These are phyloP conservation scores for Adelges cooleyi DNA, from an alignment of 1,140 invertebrate species.

Conservation along the genomic window DNA sequence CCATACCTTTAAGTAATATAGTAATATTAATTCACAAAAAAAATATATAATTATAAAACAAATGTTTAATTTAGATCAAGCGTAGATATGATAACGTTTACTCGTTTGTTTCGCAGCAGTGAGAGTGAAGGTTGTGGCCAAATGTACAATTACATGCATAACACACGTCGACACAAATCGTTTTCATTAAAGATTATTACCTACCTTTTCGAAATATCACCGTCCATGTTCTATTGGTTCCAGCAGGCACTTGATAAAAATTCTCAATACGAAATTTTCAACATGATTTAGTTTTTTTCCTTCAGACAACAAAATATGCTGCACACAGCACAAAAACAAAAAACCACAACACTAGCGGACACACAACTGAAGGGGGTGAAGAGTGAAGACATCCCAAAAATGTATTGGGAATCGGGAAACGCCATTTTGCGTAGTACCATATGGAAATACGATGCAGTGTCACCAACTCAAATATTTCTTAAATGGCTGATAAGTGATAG, in stretches of 20 bases:
- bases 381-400: not conserved
- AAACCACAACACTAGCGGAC: constrained; percentile 2
- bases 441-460: not conserved
- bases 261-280: no score
- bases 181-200: not conserved
- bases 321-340: not conserved
- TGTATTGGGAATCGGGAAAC: constrained; percentile 8
- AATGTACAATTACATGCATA: not conserved
- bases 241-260: no score
- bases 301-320: no score
- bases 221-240: not conserved
- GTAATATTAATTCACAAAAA: no score
- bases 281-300: not conserved
- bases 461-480: not conserved
- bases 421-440: constrained; percentile 26
- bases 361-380: not conserved
- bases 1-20: no score
- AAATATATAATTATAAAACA: no score
- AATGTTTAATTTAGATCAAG: no score
- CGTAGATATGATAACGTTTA: no score
- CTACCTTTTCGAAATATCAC: constrained; percentile 14
- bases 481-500: not conserved
- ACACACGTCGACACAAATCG: not conserved
- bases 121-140: not conserved
- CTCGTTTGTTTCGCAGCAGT: no score